A percentile compares a stretch with the other conserved stretches of the same genome.
Conservation (phyloP, 2,113 vertebrate species). For the Lonchura striata region DNA sequence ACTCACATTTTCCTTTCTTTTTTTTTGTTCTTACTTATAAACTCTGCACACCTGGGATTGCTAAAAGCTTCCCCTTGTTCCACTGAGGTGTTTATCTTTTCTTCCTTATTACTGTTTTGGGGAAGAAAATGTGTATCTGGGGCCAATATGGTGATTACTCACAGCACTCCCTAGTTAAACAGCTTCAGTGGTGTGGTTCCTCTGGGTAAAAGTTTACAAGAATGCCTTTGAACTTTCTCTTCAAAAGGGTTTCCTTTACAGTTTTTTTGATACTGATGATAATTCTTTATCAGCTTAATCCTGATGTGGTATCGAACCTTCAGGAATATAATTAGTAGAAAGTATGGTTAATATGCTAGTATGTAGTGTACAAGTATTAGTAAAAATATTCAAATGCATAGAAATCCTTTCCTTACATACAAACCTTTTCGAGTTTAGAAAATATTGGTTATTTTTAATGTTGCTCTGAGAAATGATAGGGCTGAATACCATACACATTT, state of each 20-base stretch:
- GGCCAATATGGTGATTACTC: conserved; percentile 21
- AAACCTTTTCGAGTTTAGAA: neutral
- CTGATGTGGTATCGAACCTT: neutral
- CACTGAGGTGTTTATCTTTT: conserved; percentile 28
- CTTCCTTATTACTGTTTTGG: conserved; percentile 29
- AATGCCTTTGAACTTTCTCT: neutral
- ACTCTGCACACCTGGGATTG: neutral
- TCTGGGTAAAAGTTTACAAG: conserved; percentile 2
- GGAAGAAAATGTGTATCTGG: conserved; percentile 39
- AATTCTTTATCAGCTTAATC: neutral
- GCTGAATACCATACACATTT: neutral
- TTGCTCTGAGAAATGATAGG: neutral
- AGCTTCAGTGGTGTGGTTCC: neutral
- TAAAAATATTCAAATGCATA: neutral
- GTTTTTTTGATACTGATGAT: neutral
- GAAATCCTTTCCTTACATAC: neutral
- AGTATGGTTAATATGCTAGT: neutral
- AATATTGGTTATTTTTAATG: neutral
- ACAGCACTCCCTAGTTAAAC: conserved; percentile 22
- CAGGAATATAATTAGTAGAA: neutral
- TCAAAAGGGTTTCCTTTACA: neutral
- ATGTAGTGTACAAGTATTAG: neutral
- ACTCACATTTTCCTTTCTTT: neutral
- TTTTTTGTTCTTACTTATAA: neutral
- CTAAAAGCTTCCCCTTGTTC: conserved; percentile 35